Base-by-base conservation (phyloP, 2,797 vertebrate species). In the Syngnathus rostellatus region DNA sequence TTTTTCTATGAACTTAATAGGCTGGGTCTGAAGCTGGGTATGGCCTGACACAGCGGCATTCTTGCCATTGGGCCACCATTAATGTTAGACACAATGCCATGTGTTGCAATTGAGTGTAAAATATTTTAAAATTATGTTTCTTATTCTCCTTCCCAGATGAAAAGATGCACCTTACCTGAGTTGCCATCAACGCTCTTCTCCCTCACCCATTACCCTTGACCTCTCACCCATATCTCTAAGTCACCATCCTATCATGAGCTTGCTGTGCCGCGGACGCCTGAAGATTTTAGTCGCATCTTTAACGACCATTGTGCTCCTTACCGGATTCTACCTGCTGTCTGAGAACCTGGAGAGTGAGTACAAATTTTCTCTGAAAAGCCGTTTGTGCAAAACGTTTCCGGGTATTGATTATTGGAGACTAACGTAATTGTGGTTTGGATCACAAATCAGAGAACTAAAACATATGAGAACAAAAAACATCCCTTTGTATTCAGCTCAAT, bases 191-290 rank as follows among this genome's bases (percentile, higher is more conserved):
- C 38, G 6, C 31, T 21, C 43, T 43, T 41, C 21, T 48, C 25
- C 1, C 21, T 5, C n/a, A 23, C 10, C 59, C 25, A 39, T 21
- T 23, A 58, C 61, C 73, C 73, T 63, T 41, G 2, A 39, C 60
- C 66, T 50, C 66, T 75, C 46, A 68, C 74, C 79, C 68, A 53
- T 63, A 19, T 23, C 69, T 76, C 73, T 64, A 64, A 31, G 74
- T 38, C 14, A 5, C 57, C 31, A 59, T 81, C 90, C 85, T 92
- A 93, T 78, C 89, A 94, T 96, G 93, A 86, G 92, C 88, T 88
- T 93, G 74, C 91, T 92, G 73, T 94, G 92, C 79, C 92, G 93
- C 1, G 90, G 88, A 65, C 94, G 92, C 82, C 85, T 93, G 82
- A 94, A 94, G 87, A 83, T 95, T 75, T 84, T 94, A 84, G 78